Base-by-base conservation (phyloP, 2,113 vertebrate species). In the Rostratula benghalensis region DNA sequence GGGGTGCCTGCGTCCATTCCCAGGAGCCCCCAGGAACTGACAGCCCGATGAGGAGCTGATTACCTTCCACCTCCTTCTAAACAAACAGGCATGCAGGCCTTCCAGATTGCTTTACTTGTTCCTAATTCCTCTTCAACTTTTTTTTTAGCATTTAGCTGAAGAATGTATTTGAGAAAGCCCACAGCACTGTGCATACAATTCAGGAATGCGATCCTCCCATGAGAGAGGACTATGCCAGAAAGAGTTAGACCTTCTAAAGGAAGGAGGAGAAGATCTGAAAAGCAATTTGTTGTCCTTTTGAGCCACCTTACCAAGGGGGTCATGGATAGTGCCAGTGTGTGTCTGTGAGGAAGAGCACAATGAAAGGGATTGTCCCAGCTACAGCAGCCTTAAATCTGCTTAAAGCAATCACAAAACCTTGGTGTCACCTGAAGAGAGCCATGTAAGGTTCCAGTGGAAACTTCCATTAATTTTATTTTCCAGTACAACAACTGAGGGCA, bases 1-100 rank as follows among this genome's bases (percentile, higher is more conserved):
- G 71, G 5, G 0, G 56, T 35, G 57, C 41, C 48, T 37, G 22
- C 0, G 0, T 43, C 13, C 31, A 46, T 35, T 28, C 41, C 8
- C 9, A 8, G 24, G 46, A 80, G 19, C 35, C 57, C 3, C 0
- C 22, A 41, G 60, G 54, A 37, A 14, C n/a, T 30, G 9, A n/a
- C 71, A 59, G 33, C 37, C 37, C 17, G 24, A 17, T 7, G 13
- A 74, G 73, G 9, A 80, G 33, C 83, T 4, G 0, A 6, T n/a
- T 27, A 13, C 23, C 43, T 69, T 67, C 68, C 6, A 13, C 15
- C 57, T 54, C 45, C 61, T 54, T n/a, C 33, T 31, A 41, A 54
- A 25, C 27, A 28, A 68, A 37, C 6, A 27, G 63, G 25, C 1
- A 17, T 46, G 20, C 46, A 46, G 46, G 2, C 30, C 13, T 80